Base-by-base conservation (phyloP, 2,888 invertebrate species). In the Oxytorus armatus region DNA sequence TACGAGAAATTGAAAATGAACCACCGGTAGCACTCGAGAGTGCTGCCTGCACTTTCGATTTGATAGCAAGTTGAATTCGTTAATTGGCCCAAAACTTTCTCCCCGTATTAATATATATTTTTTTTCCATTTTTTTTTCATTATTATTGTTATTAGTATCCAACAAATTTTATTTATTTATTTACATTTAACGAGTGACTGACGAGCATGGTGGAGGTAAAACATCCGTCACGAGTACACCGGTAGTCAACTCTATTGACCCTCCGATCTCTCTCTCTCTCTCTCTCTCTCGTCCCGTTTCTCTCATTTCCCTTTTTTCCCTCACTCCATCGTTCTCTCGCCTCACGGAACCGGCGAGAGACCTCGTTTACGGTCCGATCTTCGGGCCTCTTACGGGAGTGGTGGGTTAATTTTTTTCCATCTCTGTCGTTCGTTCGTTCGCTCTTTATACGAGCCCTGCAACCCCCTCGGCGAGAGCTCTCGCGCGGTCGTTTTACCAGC, bases 31-130 rank as follows among this genome's bases (percentile, higher is more conserved):
- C 83, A 88, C 88, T 90, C 85, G 82, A 87, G 85, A 77, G 70
- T 61, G 44, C 85, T 73, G 85, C 85, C 86, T 89, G 88, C 87
- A 88, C n/a, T n/a, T n/a, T n/a, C n/a, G n/a, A n/a, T 87, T 87
- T 84, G 87, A 87, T 86, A 86, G 86, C 86, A 87, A 90, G 89
- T 89, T 89, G 86, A 86, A 89, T 87, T 85, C 87, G 86, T 89
- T 90, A 90, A 90, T 90, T 90, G 88, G 87, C 88, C 85, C 85
- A 86, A 85, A 88, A 88, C 87, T 89, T 90, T 85, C 79, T 77
- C 33, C 59, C 66, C 70, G 25, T 23, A 49, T 57, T 55, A n/a
- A n/a, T n/a, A n/a, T n/a, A n/a, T 69, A 51, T 42, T 14, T 16
- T 39, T 47, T 33, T 47, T 44, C 57, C 36, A 47, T 16, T 44